Evolutionary conservation across 2,797 vertebrate genomes (phyloP), one percentile per base, ranked within the genome.

Genomic region (Hapalemur alaotrensis): DNA sequence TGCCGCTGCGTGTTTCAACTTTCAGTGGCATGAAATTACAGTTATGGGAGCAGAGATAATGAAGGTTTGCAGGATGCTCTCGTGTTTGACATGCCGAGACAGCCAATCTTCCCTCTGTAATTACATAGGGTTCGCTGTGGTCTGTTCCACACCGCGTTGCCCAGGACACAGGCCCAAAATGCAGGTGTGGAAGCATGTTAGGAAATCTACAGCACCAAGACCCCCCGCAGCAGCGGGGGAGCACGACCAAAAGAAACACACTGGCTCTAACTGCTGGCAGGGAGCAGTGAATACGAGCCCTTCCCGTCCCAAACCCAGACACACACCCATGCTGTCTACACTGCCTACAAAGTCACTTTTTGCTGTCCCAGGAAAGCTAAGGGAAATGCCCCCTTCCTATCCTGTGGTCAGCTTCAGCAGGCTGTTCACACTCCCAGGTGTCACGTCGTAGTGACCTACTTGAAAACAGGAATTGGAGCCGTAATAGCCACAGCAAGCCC

Each of bases 1-100:
- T 38, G 22, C 70, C 5, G 2, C 54, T 41, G 70, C 17, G 57
- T 17, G 41, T 89, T 48, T 73, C 50, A 20, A 8, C 1, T 4
- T 63, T 79, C 30, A 25, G 17, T 22, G 65, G 82, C 4, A 1
- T 83, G 87, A 89, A 89, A 75, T 89, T 54, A 76, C n/a, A 69
- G 70, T 59, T 46, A 63, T 0, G 7, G 75, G 30, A 30, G 18
- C 75, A 86, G 65, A 63, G 54, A 92, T 78, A 73, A 94, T 46
- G 70, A 54, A 20, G 11, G 81, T 76, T 84, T 92, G 32, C 70
- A 43, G 70, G 65, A 59, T 9, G 46, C 38, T 52, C 57, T 15
- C n/a, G 4, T 4, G 6, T 7, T 43, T 25, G 0, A 25, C 1
- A 3, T 52, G n/a, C 52, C 11, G 5, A 18, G 54, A 59, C 48